A percentile compares a stretch with the other conserved stretches of the same genome.
These are phyloP conservation scores for Heteromyza rotundicornis DNA, from an alignment of 2,888 invertebrate genomes.

Conservation along the genomic window DNA sequence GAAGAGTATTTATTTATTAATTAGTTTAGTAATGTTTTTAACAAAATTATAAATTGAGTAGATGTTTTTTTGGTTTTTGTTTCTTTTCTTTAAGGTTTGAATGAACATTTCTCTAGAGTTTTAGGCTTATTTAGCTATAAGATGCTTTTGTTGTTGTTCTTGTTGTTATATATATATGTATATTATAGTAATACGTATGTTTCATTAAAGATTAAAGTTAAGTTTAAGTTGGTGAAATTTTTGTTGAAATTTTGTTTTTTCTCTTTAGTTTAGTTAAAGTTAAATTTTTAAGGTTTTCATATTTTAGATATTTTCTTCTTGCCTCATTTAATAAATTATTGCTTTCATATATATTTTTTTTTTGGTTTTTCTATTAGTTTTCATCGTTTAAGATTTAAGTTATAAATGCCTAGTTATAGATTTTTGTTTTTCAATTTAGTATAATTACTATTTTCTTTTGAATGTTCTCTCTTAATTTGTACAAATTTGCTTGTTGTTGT, in stretches of 20 bases:
- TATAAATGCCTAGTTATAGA: constrained; percentile 18
- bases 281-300: constrained; percentile 19
- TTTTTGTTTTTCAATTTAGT: constrained; percentile 8
- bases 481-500: constrained; percentile 13
- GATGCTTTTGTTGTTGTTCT: constrained; percentile 14
- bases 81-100: not conserved
- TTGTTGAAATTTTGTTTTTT: constrained; percentile 16
- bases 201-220: not conserved
- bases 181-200: constrained; percentile 33
- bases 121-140: not conserved
- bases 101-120: constrained; percentile 8
- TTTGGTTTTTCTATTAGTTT: constrained; percentile 19
- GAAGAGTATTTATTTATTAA: constrained; percentile 19
- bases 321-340: constrained; percentile 25
- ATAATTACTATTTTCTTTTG: constrained; percentile 1
- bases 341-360: constrained; percentile 28
- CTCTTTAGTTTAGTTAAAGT: constrained; percentile 14
- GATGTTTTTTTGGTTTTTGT: not conserved
- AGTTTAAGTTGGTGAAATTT: constrained; percentile 3
- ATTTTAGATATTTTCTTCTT: constrained; percentile 14
- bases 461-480: constrained; percentile 15
- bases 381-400: constrained; percentile 19
- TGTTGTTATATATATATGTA: too few relatives aligned
- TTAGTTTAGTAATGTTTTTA: constrained; percentile 10
- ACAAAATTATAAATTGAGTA: constrained; percentile 1